phyloP scores from a whole-genome alignment of 2,888 invertebrate genomes.

The Phrixothrix hirtus region DNA sequence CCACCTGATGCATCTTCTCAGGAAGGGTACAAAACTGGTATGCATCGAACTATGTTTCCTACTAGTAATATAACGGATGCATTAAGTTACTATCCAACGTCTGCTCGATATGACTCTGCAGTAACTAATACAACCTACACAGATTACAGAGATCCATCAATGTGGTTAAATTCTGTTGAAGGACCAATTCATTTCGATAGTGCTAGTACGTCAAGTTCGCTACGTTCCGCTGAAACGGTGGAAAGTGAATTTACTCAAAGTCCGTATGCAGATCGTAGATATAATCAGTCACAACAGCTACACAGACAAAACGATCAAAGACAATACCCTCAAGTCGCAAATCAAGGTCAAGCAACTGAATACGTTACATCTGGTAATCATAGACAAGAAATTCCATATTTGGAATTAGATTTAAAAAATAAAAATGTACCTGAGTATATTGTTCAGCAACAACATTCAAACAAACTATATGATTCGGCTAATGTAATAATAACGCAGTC shows the following conservation, averaged over 20 bases:
- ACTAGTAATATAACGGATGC: conserved; percentile 77
- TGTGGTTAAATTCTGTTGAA: conserved; percentile 54
- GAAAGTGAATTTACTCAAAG: conserved; percentile 59
- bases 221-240: conserved; percentile 63
- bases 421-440: conserved; percentile 59
- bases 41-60: conserved; percentile 71
- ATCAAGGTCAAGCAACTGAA: conserved; percentile 43
- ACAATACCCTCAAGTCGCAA: conserved; percentile 43
- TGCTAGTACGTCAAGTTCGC: conserved; percentile 64
- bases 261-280: conserved; percentile 48
- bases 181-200: conserved; percentile 59
- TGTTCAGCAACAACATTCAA: conserved; percentile 49
- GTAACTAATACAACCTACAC: conserved; percentile 60
- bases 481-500: conserved; percentile 76
- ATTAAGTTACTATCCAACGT: conserved; percentile 79
- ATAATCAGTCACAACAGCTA: conserved; percentile 28
- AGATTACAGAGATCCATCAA: conserved; percentile 62
- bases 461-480: conserved; percentile 59
- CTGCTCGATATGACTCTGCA: conserved; percentile 62
- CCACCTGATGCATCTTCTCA: conserved; percentile 62
- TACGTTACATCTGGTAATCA: conserved; percentile 50
- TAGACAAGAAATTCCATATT: conserved; percentile 53
- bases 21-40: conserved; percentile 66
- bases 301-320: conserved; percentile 40
- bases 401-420: conserved; percentile 58